Evolutionary conservation across 1,140 invertebrate genomes (phyloP).

Genomic region (Zaprionus africanus): DNA sequence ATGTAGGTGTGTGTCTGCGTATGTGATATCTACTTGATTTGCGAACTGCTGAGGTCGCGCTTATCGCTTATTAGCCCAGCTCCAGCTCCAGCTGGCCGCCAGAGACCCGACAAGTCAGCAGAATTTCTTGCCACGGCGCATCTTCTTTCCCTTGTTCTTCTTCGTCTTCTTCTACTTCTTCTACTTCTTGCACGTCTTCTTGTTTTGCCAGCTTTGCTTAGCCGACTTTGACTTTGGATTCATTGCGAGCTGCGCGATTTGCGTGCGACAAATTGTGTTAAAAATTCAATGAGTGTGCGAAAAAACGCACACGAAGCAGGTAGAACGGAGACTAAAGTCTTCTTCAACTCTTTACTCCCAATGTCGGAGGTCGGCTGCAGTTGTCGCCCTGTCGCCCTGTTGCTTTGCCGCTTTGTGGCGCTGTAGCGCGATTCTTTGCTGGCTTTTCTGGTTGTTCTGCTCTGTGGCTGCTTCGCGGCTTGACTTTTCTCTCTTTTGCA

Average conservation of each 20-base stretch:
- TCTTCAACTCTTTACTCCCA: constrained; percentile 30
- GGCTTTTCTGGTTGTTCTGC: constrained; percentile 30
- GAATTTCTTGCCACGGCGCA: constrained; percentile 3
- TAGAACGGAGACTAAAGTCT: constrained; percentile 21
- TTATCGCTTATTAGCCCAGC: constrained; percentile 14
- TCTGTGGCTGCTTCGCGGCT: constrained; percentile 13
- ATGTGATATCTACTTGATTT: constrained; percentile 3
- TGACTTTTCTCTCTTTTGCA: constrained; percentile 4
- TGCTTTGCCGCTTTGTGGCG: not conserved
- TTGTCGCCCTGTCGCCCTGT: not conserved
- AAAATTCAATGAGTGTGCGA: constrained; percentile 43
- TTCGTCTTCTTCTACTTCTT: not conserved
- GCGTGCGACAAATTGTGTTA: constrained; percentile 65
- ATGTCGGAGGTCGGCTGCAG: not conserved
- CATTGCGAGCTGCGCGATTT: constrained; percentile 49
- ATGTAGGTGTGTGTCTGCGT: too few species aligned
- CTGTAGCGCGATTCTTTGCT: constrained; percentile 15
- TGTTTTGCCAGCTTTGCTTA: constrained; percentile 52
- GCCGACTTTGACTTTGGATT: constrained; percentile 34
- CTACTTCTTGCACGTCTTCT: not conserved
- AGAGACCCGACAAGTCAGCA: constrained; percentile 25
- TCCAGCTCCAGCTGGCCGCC: constrained; percentile 13
- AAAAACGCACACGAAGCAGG: constrained; percentile 7
- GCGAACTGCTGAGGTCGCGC: constrained; percentile 26
- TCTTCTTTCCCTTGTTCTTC: not conserved